Conservation (phyloP, 1,140 invertebrate species). For the Acyrthosiphon pisum region DNA sequence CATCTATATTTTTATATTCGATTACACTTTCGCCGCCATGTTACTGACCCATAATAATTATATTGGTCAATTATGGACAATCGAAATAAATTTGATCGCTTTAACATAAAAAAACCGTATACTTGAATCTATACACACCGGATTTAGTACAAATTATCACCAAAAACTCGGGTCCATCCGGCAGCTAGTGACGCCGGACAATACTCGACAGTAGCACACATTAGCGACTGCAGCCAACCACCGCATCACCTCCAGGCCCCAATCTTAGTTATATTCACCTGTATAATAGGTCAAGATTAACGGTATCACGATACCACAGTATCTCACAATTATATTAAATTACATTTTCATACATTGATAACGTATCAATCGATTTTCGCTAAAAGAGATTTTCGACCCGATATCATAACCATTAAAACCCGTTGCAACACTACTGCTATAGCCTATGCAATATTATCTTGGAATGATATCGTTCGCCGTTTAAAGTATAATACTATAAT, state of each 20-base stretch:
- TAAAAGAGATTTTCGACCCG: neutral
- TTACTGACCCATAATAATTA: neutral
- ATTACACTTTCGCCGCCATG: neutral
- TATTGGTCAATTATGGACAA: too few species aligned
- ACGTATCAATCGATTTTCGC: neutral
- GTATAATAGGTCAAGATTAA: neutral
- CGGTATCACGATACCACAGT: too few species aligned
- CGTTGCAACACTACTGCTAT: neutral
- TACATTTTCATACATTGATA: neutral
- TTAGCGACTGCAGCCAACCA: too few species aligned
- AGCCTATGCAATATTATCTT: neutral
- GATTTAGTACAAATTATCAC: neutral
- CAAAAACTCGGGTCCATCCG: neutral
- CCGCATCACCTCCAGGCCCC: too few species aligned
- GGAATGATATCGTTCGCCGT: rapidly evolving
- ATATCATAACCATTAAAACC: neutral
- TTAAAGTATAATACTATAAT: neutral
- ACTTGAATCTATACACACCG: neutral
- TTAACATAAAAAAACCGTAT: neutral
- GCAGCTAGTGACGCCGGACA: too few species aligned
- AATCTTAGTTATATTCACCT: too few species aligned
- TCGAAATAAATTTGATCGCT: neutral
- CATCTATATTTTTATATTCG: neutral
- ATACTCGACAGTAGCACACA: too few species aligned
- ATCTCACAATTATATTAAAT: too few species aligned